Base-by-base conservation (phyloP, 2,797 vertebrate species). In the Manis javanica region DNA sequence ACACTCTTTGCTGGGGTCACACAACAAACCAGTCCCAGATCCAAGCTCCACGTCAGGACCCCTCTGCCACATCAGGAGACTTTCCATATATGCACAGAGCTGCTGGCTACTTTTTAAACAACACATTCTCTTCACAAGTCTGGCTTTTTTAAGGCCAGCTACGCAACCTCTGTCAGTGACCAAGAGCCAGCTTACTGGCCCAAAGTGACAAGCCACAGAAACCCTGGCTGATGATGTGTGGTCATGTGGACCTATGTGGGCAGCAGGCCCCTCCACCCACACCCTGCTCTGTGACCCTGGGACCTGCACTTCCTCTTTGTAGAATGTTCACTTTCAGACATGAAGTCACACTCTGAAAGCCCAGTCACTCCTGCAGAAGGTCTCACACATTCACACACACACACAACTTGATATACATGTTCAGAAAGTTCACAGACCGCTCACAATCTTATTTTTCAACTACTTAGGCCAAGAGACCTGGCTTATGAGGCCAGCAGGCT, bases 371-470 rank as follows among this genome's bases (percentile, higher is more conserved):
- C 53, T 69, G 49, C 42, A 46, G 46, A 46, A 46, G 14, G 42
- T 24, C 23, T 5, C n/a, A 16, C 39, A 1, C 24, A 15, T 14
- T 14, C 42, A 19, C 19, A 51, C 31, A 24, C 63, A 71, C 39
- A 26, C 7, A 16, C 39, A 1, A 4, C 15, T 8, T 2, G 7
- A 42, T 14, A 18, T 1, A 21, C 14, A 23, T 0, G 3, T 15
- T 39, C 59, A 31, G 59, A 29, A 87, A 75, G 46, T 31, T 26
- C 90, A 34, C 39, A 78, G 51, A 31, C 3, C 18, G n/a, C 18
- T 7, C 31, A 3, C 19, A 55, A 46, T 63, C 23, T 42, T 68
- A 15, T 23, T 13, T 86, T 7, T 63, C 29, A 68, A 69, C 21
- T 23, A 34, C 71, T 23, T 0, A 2, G 24, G 66, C 26, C 81